These are phyloP conservation scores for Hyles lineata DNA, from an alignment of 2,888 invertebrate species.

Conservation along the genomic window DNA sequence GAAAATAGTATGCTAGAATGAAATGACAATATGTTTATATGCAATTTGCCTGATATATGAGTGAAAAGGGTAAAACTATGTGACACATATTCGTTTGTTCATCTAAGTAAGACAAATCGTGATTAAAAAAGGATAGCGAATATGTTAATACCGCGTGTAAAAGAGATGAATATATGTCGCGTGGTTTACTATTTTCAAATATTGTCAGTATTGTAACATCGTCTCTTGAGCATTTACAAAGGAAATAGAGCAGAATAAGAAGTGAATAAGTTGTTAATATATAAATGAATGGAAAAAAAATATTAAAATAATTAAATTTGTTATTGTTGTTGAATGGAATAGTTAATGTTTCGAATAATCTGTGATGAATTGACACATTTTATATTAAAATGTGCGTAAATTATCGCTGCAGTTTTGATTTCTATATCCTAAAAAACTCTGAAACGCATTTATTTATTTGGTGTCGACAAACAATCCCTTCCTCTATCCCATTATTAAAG, in stretches of 20 bases:
- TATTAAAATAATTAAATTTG: slow-evolving; percentile 8
- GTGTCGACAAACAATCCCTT: neutral
- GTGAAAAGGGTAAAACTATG: slow-evolving; percentile 6
- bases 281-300: slow-evolving; percentile 9
- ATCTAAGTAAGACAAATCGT: neutral
- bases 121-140: neutral
- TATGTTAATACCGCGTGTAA: neutral
- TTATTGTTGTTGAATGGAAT: slow-evolving; percentile 52
- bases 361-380: slow-evolving; percentile 77
- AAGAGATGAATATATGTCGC: neutral
- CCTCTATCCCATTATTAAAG: neutral
- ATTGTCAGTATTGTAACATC: slow-evolving; percentile 21
- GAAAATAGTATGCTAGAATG: neutral
- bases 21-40: slow-evolving; percentile 2
- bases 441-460: slow-evolving; percentile 30
- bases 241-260: neutral
- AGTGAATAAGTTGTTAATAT: slow-evolving; percentile 11
- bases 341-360: slow-evolving; percentile 58
- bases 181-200: neutral
- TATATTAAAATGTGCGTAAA: slow-evolving; percentile 80
- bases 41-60: neutral
- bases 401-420: slow-evolving; percentile 70
- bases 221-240: slow-evolving; percentile 11
- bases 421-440: slow-evolving; percentile 43
- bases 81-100: neutral